Evolutionary conservation across 2,113 vertebrate genomes (phyloP), one percentile per base, ranked within the genome.

Genomic region (Triplophysa rosa): DNA sequence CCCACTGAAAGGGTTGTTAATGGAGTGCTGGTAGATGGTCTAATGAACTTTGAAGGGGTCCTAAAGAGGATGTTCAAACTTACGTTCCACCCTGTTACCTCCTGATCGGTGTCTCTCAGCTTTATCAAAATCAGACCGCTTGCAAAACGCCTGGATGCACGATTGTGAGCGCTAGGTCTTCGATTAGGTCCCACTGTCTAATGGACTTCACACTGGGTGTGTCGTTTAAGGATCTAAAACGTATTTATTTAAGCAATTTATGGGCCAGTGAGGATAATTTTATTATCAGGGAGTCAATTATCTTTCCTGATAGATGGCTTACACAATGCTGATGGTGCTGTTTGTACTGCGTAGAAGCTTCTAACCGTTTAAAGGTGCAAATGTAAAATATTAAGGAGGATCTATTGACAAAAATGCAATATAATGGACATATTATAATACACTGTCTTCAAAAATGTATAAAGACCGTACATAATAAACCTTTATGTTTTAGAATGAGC

Each of bases 141-240:
- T 52, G 77, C 77, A 64, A 54, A 65, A 64, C 19, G 67, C 82
- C 80, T 74, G 56, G 77, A 79, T 72, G 67, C 85, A 68, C 71
- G 61, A 47, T 16, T 11, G 63, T 81, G 80, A 6, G 29, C 29
- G 29, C 29, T 33, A 37, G 66, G 65, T 84, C 82, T 85, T 83
- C 85, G 86, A 89, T 87, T 89, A 84, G 85, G 87, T 89, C 88
- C 82, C 84, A 86, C 87, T 81, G 17, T 83, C 87, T 89, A 89
- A 90, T 91, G 83, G 84, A 73, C 69, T 69, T 72, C 88, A 87
- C 49, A 86, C 87, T 86, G 88, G 52, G 81, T 79, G 78, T 58
- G 62, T 85, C 82, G 81, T 87, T 89, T 89, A 82, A 81, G 77
- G 77, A 82, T 85, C 84, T 86, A 86, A 89, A 87, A 87, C 80